These are phyloP conservation scores for Onychorhynchus coronatus DNA, from an alignment of 2,113 vertebrate species.

Conservation along the genomic window DNA sequence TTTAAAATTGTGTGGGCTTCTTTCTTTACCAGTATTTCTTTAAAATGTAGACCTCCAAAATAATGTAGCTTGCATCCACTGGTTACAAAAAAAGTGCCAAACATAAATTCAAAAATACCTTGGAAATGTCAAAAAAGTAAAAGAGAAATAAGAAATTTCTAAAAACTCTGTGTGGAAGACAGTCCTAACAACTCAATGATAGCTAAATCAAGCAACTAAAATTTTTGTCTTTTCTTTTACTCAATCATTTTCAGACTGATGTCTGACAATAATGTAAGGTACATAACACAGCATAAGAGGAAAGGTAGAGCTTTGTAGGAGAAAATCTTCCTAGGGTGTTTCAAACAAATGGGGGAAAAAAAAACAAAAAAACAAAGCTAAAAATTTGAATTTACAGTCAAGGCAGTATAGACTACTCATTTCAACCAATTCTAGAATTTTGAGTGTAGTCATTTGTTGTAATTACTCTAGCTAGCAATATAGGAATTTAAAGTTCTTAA, in stretches of 20 bases:
- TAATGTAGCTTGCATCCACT: not conserved
- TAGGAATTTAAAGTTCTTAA: not conserved
- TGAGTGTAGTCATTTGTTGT: not conserved
- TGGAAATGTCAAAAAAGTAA: not conserved
- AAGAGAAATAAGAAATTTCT: not conserved
- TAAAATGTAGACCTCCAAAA: not conserved
- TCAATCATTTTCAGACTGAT: not conserved
- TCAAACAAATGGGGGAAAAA: not conserved
- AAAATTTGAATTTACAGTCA: not conserved
- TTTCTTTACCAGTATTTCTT: not conserved
- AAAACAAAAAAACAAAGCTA: fast-evolving
- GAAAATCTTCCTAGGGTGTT: not conserved
- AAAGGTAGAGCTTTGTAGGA: not conserved
- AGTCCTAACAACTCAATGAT: not conserved
- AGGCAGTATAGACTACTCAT: not conserved
- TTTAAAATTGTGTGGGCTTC: not conserved
- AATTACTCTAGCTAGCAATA: not conserved
- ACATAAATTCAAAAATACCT: not conserved
- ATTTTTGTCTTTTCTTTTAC: not conserved
- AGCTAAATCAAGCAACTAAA: not conserved
- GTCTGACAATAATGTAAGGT: not conserved
- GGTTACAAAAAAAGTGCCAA: not conserved
- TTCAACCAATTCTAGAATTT: not conserved
- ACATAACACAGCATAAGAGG: not conserved
- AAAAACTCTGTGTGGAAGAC: not conserved